phyloP scores from a whole-genome alignment of 2,888 invertebrate genomes.

The Lycaena phlaeas region DNA sequence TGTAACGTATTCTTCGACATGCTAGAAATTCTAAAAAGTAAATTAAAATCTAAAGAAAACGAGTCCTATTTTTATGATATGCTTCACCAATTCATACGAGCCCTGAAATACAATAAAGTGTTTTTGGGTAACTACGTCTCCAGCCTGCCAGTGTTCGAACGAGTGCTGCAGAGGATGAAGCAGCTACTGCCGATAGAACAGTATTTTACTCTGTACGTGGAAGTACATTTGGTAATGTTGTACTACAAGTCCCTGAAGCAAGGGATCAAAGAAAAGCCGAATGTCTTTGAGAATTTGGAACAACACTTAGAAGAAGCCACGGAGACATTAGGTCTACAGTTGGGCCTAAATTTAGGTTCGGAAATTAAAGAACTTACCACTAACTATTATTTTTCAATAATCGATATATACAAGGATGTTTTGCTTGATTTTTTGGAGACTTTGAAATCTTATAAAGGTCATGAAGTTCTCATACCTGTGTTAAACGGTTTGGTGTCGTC shows the following conservation, averaged over 20 bases:
- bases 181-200: constrained; percentile 30
- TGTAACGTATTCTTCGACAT: constrained; percentile 29
- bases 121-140: constrained; percentile 32
- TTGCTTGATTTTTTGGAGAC: constrained; percentile 24
- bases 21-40: constrained; percentile 20
- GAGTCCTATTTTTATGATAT: constrained; percentile 5
- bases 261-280: constrained; percentile 27
- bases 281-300: constrained; percentile 26
- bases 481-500: constrained; percentile 21
- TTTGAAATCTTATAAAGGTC: constrained; percentile 15
- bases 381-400: constrained; percentile 34
- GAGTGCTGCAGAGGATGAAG: constrained; percentile 27
- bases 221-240: constrained; percentile 37
- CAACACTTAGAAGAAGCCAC: constrained; percentile 27
- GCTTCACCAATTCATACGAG: constrained; percentile 25
- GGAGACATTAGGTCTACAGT: constrained; percentile 31
- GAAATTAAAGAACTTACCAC: constrained; percentile 29
- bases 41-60: constrained; percentile 11
- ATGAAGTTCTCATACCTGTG: constrained; percentile 16
- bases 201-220: constrained; percentile 29
- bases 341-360: constrained; percentile 32
- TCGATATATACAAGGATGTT: constrained; percentile 28
- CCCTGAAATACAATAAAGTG: constrained; percentile 32
- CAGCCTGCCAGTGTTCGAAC: constrained; percentile 33
- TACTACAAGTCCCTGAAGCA: constrained; percentile 37